Evolutionary conservation across 2,888 invertebrate species (phyloP).

Genomic region (Eristalinus sepulchralis): DNA sequence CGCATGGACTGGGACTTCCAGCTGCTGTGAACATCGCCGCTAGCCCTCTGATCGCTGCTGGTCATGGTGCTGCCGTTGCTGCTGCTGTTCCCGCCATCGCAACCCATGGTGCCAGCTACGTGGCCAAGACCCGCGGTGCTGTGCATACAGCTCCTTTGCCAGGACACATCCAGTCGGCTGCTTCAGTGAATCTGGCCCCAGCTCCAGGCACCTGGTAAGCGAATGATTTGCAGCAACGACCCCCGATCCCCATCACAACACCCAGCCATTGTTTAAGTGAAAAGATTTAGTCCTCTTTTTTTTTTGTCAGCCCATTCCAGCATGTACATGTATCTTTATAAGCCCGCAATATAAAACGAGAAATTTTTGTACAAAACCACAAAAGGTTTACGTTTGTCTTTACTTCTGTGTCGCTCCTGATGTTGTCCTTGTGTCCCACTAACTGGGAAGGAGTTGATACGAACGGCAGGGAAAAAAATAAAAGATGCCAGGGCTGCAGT

Average conservation of each 20-base stretch:
- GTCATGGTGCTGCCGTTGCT: slow-evolving; percentile 74
- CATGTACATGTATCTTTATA: slow-evolving; percentile 19
- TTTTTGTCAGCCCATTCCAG: slow-evolving; percentile 4
- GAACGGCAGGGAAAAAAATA: no score
- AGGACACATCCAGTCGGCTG: slow-evolving; percentile 79
- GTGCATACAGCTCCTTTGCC: slow-evolving; percentile 79
- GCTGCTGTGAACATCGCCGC: slow-evolving; percentile 67
- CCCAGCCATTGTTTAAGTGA: slow-evolving; percentile 31
- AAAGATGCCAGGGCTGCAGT: no score
- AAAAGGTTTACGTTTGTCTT: not conserved
- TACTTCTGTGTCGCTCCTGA: not conserved
- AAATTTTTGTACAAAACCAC: slow-evolving; percentile 25
- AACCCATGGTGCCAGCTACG: slow-evolving; percentile 78
- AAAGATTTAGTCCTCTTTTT: slow-evolving; percentile 13
- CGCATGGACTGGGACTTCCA: slow-evolving; percentile 68
- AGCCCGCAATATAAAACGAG: slow-evolving; percentile 31
- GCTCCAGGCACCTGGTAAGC: slow-evolving; percentile 78
- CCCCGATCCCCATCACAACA: not conserved
- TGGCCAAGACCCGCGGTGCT: slow-evolving; percentile 80
- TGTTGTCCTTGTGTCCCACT: no score
- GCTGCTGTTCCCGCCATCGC: slow-evolving; percentile 80
- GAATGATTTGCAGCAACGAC: not conserved
- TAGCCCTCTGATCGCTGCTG: slow-evolving; percentile 70
- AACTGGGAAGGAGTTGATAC: no score
- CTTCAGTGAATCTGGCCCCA: slow-evolving; percentile 79